Evolutionary conservation across 2,888 invertebrate genomes (phyloP).

Genomic region (Zelleria hepariella): DNA sequence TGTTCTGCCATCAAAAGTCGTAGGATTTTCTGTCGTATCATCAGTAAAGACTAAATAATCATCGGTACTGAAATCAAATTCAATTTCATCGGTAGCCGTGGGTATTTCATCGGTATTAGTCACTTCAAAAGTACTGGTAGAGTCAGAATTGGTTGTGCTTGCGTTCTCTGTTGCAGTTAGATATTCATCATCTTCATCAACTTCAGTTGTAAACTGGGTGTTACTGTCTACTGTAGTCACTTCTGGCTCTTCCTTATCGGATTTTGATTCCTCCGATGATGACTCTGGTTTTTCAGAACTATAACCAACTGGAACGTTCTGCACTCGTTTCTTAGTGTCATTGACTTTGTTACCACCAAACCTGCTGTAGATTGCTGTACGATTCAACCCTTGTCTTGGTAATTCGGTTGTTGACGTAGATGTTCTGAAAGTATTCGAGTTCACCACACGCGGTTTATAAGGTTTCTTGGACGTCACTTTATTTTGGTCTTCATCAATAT

Average conservation of each 20-base stretch:
- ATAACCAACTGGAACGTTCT: conserved; percentile 58
- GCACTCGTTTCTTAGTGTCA: conserved; percentile 51
- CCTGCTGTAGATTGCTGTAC: conserved; percentile 40
- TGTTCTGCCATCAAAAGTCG: background rate
- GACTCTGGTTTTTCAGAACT: conserved; percentile 22
- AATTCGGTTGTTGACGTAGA: conserved; percentile 55
- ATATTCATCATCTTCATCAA: conserved; percentile 46
- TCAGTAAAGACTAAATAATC: conserved; percentile 53
- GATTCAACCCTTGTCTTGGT: conserved; percentile 41
- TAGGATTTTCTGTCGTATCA: conserved; percentile 24
- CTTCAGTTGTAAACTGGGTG: conserved; percentile 19
- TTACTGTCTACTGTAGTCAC: conserved; percentile 11
- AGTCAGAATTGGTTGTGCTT: conserved; percentile 26
- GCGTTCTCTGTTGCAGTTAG: conserved; percentile 40
- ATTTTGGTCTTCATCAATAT: conserved; percentile 27
- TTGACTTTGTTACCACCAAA: conserved; percentile 36
- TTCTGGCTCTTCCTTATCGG: conserved; percentile 19
- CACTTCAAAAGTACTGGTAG: conserved; percentile 28
- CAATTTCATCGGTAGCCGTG: conserved; percentile 40
- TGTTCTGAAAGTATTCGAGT: conserved; percentile 58
- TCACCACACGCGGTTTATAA: conserved; percentile 46
- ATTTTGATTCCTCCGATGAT: conserved; percentile 11
- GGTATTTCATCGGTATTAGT: conserved; percentile 36
- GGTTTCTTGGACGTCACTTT: conserved; percentile 41
- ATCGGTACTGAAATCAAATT: conserved; percentile 44